A percentile compares a stretch with the other conserved stretches of the same genome.
These are phyloP conservation scores for Actinernus sp. DNA, from an alignment of 92 coral and sea anemone species.

Conservation along the genomic window DNA sequence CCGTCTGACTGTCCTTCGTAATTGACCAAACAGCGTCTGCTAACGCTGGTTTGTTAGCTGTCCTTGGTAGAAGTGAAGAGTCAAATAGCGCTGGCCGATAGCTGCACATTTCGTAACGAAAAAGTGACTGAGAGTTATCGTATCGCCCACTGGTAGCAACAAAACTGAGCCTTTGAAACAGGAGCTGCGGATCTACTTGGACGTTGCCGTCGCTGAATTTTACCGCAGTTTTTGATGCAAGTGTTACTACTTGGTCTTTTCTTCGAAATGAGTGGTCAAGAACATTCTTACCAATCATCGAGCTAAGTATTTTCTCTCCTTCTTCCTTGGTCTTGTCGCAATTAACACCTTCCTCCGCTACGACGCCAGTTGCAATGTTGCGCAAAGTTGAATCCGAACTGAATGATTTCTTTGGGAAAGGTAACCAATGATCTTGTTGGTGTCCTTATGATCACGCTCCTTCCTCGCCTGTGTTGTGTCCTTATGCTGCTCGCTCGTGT, in stretches of 20 bases:
- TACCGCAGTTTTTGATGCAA: constrained; percentile 54
- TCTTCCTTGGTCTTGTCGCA: constrained; percentile 23
- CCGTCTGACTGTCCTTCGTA: neutral
- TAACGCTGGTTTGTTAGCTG: constrained; percentile 56
- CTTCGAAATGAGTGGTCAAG: constrained; percentile 26
- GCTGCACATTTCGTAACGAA: constrained; percentile 56
- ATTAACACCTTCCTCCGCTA: constrained; percentile 37
- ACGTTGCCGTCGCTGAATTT: constrained; percentile 42
- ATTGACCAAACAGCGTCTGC: constrained; percentile 54
- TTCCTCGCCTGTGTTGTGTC: constrained; percentile 28
- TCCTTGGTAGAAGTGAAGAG: constrained; percentile 35
- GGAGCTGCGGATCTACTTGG: constrained; percentile 59
- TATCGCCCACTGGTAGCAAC: constrained; percentile 32
- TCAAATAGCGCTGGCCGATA: constrained; percentile 62
- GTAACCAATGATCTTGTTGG: constrained; percentile 5
- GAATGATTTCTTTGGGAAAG: constrained; percentile 34
- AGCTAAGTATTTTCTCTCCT: constrained; percentile 13
- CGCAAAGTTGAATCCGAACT: constrained; percentile 15
- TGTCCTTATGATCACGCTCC: constrained; percentile 30
- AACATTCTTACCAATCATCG: constrained; percentile 30
- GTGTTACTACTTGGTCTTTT: constrained; percentile 45
- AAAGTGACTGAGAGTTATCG: constrained; percentile 24
- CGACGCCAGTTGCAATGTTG: constrained; percentile 47
- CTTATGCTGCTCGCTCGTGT: constrained; percentile 41
- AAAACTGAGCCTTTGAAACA: constrained; percentile 55